Evolutionary conservation across 2,888 invertebrate genomes (phyloP), one percentile per base, ranked within the genome.

Genomic region (Cryptosula pallasiana): DNA sequence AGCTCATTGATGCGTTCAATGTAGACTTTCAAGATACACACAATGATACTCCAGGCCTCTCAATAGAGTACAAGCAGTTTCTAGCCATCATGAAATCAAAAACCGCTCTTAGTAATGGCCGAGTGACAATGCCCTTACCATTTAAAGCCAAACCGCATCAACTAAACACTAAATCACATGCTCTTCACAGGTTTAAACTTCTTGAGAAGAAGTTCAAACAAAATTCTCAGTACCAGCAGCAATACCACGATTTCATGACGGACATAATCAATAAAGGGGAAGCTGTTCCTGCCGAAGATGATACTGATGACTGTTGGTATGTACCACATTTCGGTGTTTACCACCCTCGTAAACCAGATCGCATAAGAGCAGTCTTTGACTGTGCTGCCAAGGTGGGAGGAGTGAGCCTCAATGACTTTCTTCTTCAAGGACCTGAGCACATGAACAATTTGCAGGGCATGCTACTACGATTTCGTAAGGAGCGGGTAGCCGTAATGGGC

Each of bases 311-410:
- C 32, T 63, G 16, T n/a, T 77, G 75, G 76, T 77, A 73, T 69
- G 58, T 76, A 3, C 76, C 77, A 13, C 72, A 75, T 16, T 77
- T 77, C 69, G 76, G 76, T 73, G 76, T 69, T 1, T 74, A 72
- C 69, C 73, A 74, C 27, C 73, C 72, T 55, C 55, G 72, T 55
- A 74, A 75, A 54, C 73, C 72, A 1, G 73, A 73, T 70, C 69
- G 73, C 55, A 73, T 76, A 1, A 45, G 75, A 35, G 75, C 29
- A 1, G 77, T 77, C 27, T 77, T 76, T 71, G 75, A 76, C 71
- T 74, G n/a, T n/a, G n/a, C n/a, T n/a, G n/a, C n/a, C n/a, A n/a
- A n/a, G n/a, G n/a, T n/a, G n/a, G n/a, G n/a, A 34, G 75, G 75
- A 23, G 57, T 74, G 9, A 75, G 74, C 13, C 71, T 77, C 35